Percentiles rank a stretch among this genome's conserved stretches.
Evolutionary conservation across 2,113 vertebrate species (phyloP).

Genomic region (Phrynosoma blainvillii): DNA sequence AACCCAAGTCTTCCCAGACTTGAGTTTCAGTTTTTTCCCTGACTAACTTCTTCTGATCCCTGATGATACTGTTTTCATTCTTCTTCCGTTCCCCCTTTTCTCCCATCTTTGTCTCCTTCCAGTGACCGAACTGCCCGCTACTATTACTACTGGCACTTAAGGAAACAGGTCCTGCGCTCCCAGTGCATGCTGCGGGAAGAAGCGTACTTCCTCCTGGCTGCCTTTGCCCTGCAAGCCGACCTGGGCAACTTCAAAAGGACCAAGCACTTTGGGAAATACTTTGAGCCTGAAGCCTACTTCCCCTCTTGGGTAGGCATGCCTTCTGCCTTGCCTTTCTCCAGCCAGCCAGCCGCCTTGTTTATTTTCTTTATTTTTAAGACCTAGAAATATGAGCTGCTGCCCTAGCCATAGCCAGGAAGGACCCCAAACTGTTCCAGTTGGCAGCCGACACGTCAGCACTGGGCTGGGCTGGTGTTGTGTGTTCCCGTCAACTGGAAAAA

Average conservation of each 20-base stretch:
- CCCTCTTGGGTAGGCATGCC: constrained; percentile 87
- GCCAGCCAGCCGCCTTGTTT: no score
- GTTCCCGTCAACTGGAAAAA: not conserved
- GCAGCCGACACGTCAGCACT: no score
- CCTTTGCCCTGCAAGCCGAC: constrained; percentile 96
- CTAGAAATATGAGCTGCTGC: no score
- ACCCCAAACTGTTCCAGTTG: not conserved
- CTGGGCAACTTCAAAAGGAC: constrained; percentile 96
- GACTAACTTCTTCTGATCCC: no score
- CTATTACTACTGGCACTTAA: constrained; percentile 98
- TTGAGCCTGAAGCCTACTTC: constrained; percentile 96
- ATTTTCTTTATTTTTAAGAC: no score
- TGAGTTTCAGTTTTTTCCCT: not conserved
- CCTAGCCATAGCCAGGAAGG: no score
- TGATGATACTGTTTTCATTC: not conserved
- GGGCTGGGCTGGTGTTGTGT: not conserved
- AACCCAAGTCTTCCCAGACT: not conserved
- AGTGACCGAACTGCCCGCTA: constrained; percentile 93
- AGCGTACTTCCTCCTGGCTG: constrained; percentile 96
- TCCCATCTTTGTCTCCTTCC: constrained; percentile 40
- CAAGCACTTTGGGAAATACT: constrained; percentile 96
- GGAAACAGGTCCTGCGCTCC: constrained; percentile 95
- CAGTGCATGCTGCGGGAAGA: constrained; percentile 93
- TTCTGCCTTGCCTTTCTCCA: not conserved
- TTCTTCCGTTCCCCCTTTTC: not conserved